phyloP scores from a whole-genome alignment of 2,888 invertebrate species.

The Diplazon laetatorius region DNA sequence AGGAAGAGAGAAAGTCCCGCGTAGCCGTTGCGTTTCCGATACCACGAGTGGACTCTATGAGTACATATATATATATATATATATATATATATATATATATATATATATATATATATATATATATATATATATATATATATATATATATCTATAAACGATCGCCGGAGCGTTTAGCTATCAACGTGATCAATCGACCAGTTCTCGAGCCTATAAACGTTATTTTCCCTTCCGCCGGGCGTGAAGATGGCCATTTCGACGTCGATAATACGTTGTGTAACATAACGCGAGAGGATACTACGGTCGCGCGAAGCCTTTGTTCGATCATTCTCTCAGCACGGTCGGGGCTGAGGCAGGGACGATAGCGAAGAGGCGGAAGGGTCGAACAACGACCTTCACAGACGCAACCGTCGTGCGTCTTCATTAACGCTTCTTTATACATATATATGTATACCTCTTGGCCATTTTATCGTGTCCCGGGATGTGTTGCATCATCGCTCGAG shows the following conservation, averaged over 20 bases:
- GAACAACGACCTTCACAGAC: constrained; percentile 31
- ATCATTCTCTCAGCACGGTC: constrained; percentile 53
- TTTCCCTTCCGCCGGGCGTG: constrained; percentile 49
- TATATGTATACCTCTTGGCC: too few species aligned
- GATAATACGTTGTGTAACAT: constrained; percentile 61
- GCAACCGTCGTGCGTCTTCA: constrained; percentile 59
- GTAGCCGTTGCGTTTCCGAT: constrained; percentile 39
- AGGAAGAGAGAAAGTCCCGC: constrained; percentile 11
- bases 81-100: too few species aligned
- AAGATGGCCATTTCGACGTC: constrained; percentile 56
- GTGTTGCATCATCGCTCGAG: background rate
- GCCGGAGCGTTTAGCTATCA: constrained; percentile 32
- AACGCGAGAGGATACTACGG: constrained; percentile 26
- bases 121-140: too few species aligned
- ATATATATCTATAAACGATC: too few species aligned
- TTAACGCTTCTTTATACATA: constrained; percentile 36
- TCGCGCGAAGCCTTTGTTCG: constrained; percentile 53
- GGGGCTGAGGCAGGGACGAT: too few species aligned
- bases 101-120: too few species aligned
- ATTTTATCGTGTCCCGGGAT: constrained; percentile 13
- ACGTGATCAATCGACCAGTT: constrained; percentile 62
- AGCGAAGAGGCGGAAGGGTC: too few species aligned
- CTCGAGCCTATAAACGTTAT: constrained; percentile 62
- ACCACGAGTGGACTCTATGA: constrained; percentile 52
- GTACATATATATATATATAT: too few species aligned